These are phyloP conservation scores for Scopus umbretta DNA, from an alignment of 2,113 vertebrate genomes.

Conservation along the genomic window DNA sequence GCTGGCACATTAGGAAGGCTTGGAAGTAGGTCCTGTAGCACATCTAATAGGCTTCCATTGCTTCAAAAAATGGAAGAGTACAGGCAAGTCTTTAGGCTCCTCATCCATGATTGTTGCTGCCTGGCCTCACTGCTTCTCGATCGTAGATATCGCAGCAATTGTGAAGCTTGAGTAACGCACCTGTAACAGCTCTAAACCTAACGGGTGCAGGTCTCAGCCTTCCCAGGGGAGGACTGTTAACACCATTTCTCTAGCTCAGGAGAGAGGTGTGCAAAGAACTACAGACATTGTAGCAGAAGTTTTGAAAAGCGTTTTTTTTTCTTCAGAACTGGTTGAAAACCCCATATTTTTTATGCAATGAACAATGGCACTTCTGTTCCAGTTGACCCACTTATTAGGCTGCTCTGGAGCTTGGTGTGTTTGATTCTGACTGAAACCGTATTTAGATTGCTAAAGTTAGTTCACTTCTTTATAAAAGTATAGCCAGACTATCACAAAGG, in stretches of 20 bases:
- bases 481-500: neutral
- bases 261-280: neutral
- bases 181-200: neutral
- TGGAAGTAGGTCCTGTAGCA: neutral
- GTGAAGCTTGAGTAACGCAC: neutral
- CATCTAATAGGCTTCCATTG: neutral
- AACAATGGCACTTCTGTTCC: neutral
- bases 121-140: neutral
- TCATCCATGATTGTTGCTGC: neutral
- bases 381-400: neutral
- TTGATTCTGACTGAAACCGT: neutral
- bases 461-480: neutral
- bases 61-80: neutral
- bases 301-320: neutral
- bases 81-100: neutral
- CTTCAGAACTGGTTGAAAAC: neutral
- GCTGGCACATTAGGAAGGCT: neutral
- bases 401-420: neutral
- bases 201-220: neutral
- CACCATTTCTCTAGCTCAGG: neutral
- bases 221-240: neutral
- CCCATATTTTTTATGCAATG: neutral
- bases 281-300: neutral
- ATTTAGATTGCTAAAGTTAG: neutral
- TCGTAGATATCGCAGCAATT: accelerated